Evolutionary conservation across 2,113 vertebrate species (phyloP).

Genomic region (Corythaeola cristata): DNA sequence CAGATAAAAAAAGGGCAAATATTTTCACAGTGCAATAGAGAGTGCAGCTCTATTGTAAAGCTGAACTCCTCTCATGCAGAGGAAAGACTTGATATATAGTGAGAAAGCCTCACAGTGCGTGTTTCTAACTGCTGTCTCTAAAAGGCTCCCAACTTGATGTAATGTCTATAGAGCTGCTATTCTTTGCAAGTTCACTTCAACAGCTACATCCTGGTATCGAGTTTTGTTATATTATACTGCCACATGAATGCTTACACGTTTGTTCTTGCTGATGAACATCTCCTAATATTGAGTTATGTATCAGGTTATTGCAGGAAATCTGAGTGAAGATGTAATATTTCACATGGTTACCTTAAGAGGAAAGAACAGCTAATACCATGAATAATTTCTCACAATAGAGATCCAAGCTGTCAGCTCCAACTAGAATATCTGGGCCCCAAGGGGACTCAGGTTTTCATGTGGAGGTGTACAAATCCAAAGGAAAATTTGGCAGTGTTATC

Average conservation of each 20-base stretch:
- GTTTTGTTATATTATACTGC: constrained; percentile 49
- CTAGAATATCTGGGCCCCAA: constrained; percentile 39
- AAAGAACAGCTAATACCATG: constrained; percentile 64
- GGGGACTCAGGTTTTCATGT: constrained; percentile 63
- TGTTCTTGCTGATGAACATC: constrained; percentile 46
- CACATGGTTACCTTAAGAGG: constrained; percentile 59
- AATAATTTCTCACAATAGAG: constrained; percentile 72
- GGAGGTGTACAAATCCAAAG: constrained; percentile 57
- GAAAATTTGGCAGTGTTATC: constrained; percentile 64
- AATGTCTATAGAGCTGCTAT: constrained; percentile 27
- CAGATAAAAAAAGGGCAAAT: constrained; percentile 42
- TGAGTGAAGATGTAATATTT: constrained; percentile 69
- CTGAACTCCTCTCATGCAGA: not conserved
- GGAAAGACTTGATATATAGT: not conserved
- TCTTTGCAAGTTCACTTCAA: constrained; percentile 48
- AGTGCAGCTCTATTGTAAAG: not conserved
- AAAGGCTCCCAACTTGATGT: constrained; percentile 24
- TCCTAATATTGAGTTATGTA: constrained; percentile 58
- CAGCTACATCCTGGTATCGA: constrained; percentile 39
- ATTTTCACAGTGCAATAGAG: constrained; percentile 20
- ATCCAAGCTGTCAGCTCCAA: constrained; percentile 69
- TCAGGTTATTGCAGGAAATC: constrained; percentile 54
- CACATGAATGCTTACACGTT: not conserved
- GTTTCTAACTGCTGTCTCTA: constrained; percentile 7
- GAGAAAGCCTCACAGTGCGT: not conserved